Base-by-base conservation (phyloP, 2,888 invertebrate genomes). In the Hyposoter didymator region DNA sequence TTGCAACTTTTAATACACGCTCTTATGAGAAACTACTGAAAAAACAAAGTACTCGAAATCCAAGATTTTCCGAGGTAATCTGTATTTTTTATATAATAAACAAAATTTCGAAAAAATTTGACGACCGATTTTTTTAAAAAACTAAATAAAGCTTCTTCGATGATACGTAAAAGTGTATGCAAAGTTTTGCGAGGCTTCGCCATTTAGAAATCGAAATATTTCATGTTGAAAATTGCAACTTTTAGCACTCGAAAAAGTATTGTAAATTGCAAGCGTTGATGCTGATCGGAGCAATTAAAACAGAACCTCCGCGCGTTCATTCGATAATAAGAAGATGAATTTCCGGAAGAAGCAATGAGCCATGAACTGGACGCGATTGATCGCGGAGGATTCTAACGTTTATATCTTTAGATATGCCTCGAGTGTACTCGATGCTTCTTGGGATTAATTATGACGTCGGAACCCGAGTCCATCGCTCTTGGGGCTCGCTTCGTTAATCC, bases 381-480 rank as follows among this genome's bases (percentile, higher is more conserved):
- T 28, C 17, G 35, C 17, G 35, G 17, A 55, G 72, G 19, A 73
- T 73, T 39, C 19, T 22, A 19, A 73, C 55, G 55, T 22, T 52
- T 43, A 52, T 78, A 69, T 55, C 67, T 55, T 28, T 43, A 14
- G 28, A 17, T 43, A 2, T 35, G 17, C 49, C 39, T 73, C 72
- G 28, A 64, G 55, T 14, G 39, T 70, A 35, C 69, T 67, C 76
- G 72, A 84, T 84, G 66, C 45, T 74, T 45, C 67, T 55, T 39
- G 73, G 62, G 76, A 84, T 84, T 84, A 84, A 84, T 84, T 81
- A 81, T 72, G 78, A 49, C 49, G 74, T 62, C 35, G 67, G 73
- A 81, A 49, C 49, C 28, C 28, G 52, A 62, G 81, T 32, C 72
- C 78, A 78, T 81, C 59, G 67, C 81, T 78, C 64, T 19, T 49